Percentiles rank a stretch among this genome's conserved stretches.
Evolutionary conservation across 2,888 invertebrate species (phyloP).

Genomic region (Blastobasis adustella): DNA sequence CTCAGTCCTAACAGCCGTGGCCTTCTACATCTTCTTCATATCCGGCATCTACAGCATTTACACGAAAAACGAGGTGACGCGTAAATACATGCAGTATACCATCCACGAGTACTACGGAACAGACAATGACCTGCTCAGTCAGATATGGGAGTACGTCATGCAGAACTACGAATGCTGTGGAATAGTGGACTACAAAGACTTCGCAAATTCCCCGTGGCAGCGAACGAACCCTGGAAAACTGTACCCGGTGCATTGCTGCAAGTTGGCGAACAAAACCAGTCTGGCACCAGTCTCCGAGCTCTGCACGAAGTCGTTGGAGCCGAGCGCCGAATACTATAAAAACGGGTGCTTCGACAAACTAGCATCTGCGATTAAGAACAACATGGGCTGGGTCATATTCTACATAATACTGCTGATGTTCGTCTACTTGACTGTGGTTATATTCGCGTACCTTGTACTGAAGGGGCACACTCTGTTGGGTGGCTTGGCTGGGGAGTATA

Average conservation of each 20-base stretch:
- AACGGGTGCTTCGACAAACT: conserved; percentile 45
- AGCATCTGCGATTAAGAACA: conserved; percentile 31
- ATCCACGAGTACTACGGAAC: conserved; percentile 44
- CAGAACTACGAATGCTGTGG: conserved; percentile 57
- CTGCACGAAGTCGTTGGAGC: conserved; percentile 31
- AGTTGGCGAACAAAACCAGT: conserved; percentile 33
- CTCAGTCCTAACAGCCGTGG: conserved; percentile 30
- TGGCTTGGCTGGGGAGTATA: conserved; percentile 25
- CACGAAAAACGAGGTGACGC: conserved; percentile 37
- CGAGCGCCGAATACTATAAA: conserved; percentile 26
- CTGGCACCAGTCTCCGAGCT: conserved; percentile 35
- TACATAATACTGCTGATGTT: conserved; percentile 31
- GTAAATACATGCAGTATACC: conserved; percentile 29
- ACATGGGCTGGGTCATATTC: conserved; percentile 40
- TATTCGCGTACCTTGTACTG: conserved; percentile 52
- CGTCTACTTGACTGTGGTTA: conserved; percentile 31
- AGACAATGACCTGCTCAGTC: conserved; percentile 48
- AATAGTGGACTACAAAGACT: conserved; percentile 41
- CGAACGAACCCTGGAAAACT: conserved; percentile 29
- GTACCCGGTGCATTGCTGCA: conserved; percentile 55
- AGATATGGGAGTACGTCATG: conserved; percentile 53
- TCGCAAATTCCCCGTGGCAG: conserved; percentile 44
- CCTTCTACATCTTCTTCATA: conserved; percentile 53
- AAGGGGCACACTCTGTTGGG: conserved; percentile 45
- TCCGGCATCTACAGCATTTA: conserved; percentile 53